Percentiles rank a stretch among this genome's conserved stretches.
Conservation (phyloP, 2,888 invertebrate species). For the Plagodis pulveraria region DNA sequence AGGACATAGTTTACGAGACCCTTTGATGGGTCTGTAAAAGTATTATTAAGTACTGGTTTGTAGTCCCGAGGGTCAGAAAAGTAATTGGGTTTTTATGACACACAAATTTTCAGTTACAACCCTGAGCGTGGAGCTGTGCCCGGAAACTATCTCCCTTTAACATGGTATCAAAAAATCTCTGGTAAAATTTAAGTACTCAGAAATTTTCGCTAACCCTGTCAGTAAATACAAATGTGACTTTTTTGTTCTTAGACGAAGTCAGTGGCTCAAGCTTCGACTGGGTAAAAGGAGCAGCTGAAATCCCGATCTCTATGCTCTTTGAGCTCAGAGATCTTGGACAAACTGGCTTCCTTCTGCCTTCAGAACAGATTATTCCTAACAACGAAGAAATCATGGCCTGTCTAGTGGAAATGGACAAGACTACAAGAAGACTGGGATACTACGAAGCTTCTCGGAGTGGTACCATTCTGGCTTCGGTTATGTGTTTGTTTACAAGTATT, state of each 20-base stretch:
- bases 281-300: constrained; percentile 79
- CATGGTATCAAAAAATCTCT: too few relatives aligned
- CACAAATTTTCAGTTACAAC: too few relatives aligned
- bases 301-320: constrained; percentile 82
- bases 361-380: constrained; percentile 75
- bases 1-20: too few relatives aligned
- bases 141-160: too few relatives aligned
- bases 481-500: constrained; percentile 34
- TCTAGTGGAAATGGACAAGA: constrained; percentile 61
- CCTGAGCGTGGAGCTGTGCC: too few relatives aligned
- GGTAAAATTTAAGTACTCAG: too few relatives aligned
- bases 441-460: constrained; percentile 39
- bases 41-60: too few relatives aligned
- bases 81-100: too few relatives aligned
- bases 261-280: constrained; percentile 82
- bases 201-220: too few relatives aligned
- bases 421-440: constrained; percentile 45
- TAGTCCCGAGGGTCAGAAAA: too few relatives aligned
- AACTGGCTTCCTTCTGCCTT: constrained; percentile 82
- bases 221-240: too few relatives aligned
- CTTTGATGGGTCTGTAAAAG: too few relatives aligned
- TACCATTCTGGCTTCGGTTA: constrained; percentile 27
- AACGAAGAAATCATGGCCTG: constrained; percentile 72
- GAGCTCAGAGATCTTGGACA: constrained; percentile 83
- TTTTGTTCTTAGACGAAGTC: constrained; percentile 58